Conservation (phyloP, 1,140 invertebrate genomes). For the Drosophila micromelanica region DNA sequence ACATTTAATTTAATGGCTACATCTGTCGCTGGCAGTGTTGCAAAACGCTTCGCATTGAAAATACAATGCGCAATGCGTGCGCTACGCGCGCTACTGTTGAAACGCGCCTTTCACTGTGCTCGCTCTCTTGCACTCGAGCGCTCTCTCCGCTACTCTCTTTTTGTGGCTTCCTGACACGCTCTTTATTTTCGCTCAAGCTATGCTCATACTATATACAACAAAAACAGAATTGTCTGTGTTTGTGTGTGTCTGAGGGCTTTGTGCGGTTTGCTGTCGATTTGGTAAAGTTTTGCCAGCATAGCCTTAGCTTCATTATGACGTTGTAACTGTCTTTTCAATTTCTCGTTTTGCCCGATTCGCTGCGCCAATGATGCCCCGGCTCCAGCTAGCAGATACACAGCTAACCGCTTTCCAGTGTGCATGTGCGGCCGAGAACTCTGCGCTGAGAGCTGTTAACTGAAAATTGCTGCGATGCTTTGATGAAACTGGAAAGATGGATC, state of each 20-base stretch:
- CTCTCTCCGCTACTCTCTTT: constrained; percentile 29
- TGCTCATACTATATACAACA: constrained; percentile 46
- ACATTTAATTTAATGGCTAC: constrained; percentile 53
- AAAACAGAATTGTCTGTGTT: constrained; percentile 55
- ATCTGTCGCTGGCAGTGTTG: constrained; percentile 62
- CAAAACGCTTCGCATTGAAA: constrained; percentile 41
- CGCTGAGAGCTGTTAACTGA: constrained; percentile 60
- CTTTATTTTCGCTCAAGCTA: constrained; percentile 37
- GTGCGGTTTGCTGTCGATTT: constrained; percentile 73
- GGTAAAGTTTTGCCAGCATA: constrained; percentile 62
- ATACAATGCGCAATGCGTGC: constrained; percentile 46
- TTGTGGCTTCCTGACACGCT: constrained; percentile 8
- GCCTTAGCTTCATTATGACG: constrained; percentile 69
- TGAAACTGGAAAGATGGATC: constrained; percentile 68
- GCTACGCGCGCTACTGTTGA: constrained; percentile 57
- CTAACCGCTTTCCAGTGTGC: constrained; percentile 39
- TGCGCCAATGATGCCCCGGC: constrained; percentile 64
- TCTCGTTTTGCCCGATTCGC: constrained; percentile 81
- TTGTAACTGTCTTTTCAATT: constrained; percentile 83
- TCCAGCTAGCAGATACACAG: constrained; percentile 55
- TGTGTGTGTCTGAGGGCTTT: constrained; percentile 45
- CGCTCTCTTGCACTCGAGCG: neutral
- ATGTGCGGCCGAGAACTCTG: neutral
- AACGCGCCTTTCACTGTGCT: constrained; percentile 51
- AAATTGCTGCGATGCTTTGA: constrained; percentile 57